Base-by-base conservation (phyloP, 2,888 invertebrate species). In the Drosophila paranaensis region DNA sequence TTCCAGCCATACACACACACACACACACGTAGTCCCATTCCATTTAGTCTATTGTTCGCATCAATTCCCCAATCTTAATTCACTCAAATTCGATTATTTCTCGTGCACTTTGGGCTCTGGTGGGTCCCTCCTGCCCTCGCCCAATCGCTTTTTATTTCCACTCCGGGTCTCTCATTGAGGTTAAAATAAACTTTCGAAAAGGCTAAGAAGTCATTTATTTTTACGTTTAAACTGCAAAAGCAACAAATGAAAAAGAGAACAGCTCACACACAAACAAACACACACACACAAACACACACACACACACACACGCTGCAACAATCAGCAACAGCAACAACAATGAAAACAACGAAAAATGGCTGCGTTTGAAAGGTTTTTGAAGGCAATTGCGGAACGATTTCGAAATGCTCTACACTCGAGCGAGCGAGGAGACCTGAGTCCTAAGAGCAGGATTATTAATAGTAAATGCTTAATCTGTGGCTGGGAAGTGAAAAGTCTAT, bases 61-160 rank as follows among this genome's bases (percentile, higher is more conserved):
- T 81, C 82, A 82, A 82, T 85, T 85, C 83, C 81, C 86, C 85
- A 89, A 90, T 90, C 90, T 89, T 90, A 90, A 90, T 89, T 90
- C 89, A 90, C 89, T 89, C 88, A 89, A 87, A 89, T 89, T 89
- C 89, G 90, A 90, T 90, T 89, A 90, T 88, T 80, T 86, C 79
- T 84, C 70, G 69, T 83, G 81, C 88, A 87, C 88, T 87, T 72
- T 77, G 69, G 54, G 58, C 81, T 68, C 63, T 63, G 33, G 33
- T 33, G 60, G 56, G 20, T 48, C 40, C 9, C 39, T 40, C 39
- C 40, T 9, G 33, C 37, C 45, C 48, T 37, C 35, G 60, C 20
- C 64, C 64, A 46, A 55, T 51, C 39, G 27, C 46, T 40, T 55
- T 64, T 66, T 60, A 61, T 63, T 63, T 43, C 10, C 55, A 27